phyloP scores from a whole-genome alignment of 1,140 invertebrate species.

The Pseudomyrmex flavicornis region DNA sequence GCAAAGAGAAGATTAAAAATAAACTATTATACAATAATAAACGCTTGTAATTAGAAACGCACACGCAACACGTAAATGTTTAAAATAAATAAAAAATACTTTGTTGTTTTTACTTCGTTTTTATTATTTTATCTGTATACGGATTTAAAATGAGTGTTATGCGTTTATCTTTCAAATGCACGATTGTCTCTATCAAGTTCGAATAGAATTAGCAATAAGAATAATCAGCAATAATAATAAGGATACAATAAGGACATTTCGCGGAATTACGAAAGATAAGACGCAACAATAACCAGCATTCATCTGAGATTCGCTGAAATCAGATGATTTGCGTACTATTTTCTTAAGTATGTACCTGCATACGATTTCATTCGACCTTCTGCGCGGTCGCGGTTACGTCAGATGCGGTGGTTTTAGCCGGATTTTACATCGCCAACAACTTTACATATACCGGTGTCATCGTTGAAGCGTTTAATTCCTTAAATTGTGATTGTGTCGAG shows the following conservation, averaged over 20 bases:
- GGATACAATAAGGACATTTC: background rate
- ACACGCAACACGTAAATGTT: background rate
- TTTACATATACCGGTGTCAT: background rate
- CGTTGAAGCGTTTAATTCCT: background rate
- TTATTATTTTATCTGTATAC: background rate
- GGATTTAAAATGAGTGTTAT: background rate
- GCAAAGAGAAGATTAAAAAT: constrained; percentile 12
- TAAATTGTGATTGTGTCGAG: background rate
- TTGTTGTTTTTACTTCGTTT: background rate
- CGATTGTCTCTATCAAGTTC: background rate
- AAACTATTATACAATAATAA: background rate
- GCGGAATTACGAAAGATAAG: background rate
- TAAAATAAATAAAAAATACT: background rate
- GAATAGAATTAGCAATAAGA: background rate
- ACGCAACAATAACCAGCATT: background rate
- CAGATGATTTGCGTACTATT: background rate
- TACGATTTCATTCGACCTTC: constrained; percentile 30
- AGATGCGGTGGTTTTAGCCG: background rate
- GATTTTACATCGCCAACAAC: background rate
- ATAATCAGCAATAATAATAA: background rate
- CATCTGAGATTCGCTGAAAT: background rate
- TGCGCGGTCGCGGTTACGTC: constrained; percentile 21
- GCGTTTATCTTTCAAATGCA: background rate
- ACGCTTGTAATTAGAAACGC: background rate
- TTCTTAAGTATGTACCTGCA: constrained; percentile 14